These are phyloP conservation scores for Oasisia sp. DNA, from an alignment of 2,888 invertebrate genomes.

Conservation along the genomic window DNA sequence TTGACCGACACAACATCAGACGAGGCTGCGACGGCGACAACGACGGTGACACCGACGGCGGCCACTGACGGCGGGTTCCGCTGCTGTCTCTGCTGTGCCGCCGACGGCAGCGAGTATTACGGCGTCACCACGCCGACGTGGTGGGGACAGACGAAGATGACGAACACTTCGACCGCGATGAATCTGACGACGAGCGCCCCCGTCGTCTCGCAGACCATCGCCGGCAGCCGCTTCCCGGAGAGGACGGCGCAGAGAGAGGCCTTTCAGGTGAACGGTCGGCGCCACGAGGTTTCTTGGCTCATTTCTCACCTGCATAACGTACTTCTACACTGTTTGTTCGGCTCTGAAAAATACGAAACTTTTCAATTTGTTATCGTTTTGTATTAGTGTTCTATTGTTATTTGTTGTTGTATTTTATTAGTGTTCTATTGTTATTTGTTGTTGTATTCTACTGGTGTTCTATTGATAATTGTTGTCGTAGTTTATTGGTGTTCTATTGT, in stretches of 20 bases:
- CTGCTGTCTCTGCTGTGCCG: neutral
- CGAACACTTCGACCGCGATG: neutral
- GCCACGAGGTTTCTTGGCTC: too few relatives aligned
- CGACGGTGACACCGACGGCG: neutral
- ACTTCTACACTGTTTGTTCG: too few relatives aligned
- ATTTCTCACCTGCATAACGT: too few relatives aligned
- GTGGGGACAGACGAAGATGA: neutral
- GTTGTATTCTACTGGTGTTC: too few relatives aligned
- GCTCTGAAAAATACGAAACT: too few relatives aligned
- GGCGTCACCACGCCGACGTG: neutral
- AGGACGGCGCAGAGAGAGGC: conserved; percentile 24
- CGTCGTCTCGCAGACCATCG: conserved; percentile 13
- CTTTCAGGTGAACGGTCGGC: conserved; percentile 17
- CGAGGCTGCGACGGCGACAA: neutral
- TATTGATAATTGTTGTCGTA: too few relatives aligned
- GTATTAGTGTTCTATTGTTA: too few relatives aligned
- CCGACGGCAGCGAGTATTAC: neutral
- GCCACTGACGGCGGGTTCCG: neutral
- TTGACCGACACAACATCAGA: neutral
- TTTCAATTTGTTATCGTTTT: too few relatives aligned
- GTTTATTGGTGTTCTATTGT: too few relatives aligned
- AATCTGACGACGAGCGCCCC: neutral
- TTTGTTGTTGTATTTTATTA: too few relatives aligned
- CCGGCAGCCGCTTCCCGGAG: conserved; percentile 25
- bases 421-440: too few relatives aligned